Evolutionary conservation across 2,888 invertebrate species (phyloP).

Genomic region (Thecocarcelia acutangulata): DNA sequence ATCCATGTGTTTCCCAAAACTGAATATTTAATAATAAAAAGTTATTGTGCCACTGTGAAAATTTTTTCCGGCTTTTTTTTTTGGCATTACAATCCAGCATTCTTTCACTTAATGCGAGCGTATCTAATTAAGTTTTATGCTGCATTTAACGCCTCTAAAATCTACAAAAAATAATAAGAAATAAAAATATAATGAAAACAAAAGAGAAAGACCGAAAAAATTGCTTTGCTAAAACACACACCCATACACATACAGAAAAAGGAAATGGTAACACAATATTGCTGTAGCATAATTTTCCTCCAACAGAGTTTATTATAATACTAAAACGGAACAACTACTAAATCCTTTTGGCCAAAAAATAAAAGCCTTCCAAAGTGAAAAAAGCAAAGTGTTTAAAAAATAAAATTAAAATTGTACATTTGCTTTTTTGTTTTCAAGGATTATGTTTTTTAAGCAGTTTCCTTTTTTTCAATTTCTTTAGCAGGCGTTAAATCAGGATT

Average conservation of each 20-base stretch:
- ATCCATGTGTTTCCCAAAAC: no score
- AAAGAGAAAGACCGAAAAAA: conserved; percentile 17
- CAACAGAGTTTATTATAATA: conserved; percentile 51
- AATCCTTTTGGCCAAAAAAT: conserved; percentile 51
- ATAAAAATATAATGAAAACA: conserved; percentile 46
- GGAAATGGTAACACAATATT: conserved; percentile 40
- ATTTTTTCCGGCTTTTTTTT: neutral
- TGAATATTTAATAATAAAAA: no score
- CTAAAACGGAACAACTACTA: conserved; percentile 33
- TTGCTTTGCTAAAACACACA: neutral
- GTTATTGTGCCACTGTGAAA: conserved; percentile 49
- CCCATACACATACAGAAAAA: neutral
- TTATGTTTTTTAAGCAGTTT: conserved; percentile 20
- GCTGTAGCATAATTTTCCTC: conserved; percentile 39
- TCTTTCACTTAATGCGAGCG: conserved; percentile 63
- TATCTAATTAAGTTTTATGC: conserved; percentile 69
- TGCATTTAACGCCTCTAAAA: conserved; percentile 68
- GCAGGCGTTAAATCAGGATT: neutral
- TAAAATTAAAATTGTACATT: conserved; percentile 32
- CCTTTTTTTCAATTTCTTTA: conserved; percentile 22
- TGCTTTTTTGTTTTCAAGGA: conserved; percentile 18
- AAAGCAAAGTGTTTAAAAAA: conserved; percentile 35
- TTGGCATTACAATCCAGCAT: conserved; percentile 55
- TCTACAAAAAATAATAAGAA: no score
- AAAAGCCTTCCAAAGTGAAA: conserved; percentile 28